These are phyloP conservation scores for Scolanthus callimorphus DNA, from an alignment of 92 coral and sea anemone species.

Conservation along the genomic window DNA sequence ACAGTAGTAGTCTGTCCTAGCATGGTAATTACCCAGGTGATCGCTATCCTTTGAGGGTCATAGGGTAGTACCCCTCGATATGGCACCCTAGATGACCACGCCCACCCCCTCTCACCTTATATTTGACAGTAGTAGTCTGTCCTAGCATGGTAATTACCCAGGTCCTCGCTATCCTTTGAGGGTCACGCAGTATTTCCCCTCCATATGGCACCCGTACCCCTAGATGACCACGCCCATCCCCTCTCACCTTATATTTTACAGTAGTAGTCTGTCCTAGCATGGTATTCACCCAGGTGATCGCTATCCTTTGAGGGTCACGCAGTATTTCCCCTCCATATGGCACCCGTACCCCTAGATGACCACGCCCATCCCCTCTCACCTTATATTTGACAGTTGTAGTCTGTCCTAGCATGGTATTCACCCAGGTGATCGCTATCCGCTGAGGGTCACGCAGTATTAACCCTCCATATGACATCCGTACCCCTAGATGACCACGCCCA, in stretches of 20 bases:
- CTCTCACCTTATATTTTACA: background rate
- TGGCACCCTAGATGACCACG: background rate
- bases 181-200: too few relatives aligned
- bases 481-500: too few relatives aligned
- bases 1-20: background rate
- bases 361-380: too few relatives aligned
- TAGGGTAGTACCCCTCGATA: background rate
- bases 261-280: background rate
- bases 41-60: too few relatives aligned
- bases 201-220: background rate
- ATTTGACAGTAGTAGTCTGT: constrained; percentile 28
- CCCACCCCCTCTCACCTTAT: constrained; percentile 36
- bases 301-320: too few relatives aligned
- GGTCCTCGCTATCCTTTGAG: background rate
- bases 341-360: background rate
- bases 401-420: constrained; percentile 81
- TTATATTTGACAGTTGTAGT: constrained; percentile 83
- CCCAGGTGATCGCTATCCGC: constrained; percentile 77
- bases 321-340: background rate
- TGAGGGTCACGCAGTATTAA: constrained; percentile 92
- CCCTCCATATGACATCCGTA: too few relatives aligned
- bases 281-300: background rate
- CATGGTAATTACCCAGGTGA: background rate
- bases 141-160: background rate
- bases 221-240: background rate